Base-by-base conservation (phyloP, 2,888 invertebrate genomes). In the Drosophila atripex region DNA sequence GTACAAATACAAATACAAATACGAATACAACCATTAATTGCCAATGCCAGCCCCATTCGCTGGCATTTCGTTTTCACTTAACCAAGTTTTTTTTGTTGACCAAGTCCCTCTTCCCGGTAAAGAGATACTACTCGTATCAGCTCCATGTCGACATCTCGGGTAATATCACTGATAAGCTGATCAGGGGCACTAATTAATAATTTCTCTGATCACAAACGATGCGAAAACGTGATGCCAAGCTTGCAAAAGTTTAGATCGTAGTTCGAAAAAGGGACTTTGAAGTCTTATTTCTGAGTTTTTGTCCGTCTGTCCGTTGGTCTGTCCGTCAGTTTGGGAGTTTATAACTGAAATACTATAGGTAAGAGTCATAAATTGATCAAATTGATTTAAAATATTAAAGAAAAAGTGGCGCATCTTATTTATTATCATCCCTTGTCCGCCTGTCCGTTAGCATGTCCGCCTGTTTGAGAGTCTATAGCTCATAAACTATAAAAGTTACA, bases 81-180 rank as follows among this genome's bases (percentile, higher is more conserved):
- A 18, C 43, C 43, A 6, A 23, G 7, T 47, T 60, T 39, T 28
- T 16, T 16, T 16, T 64, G 51, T 64, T 64, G 52, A 25, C 52
- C 64, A 38, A 64, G 64, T 60, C 60, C 51, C 50, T 23, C 46
- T 35, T 35, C 30, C 25, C n/a, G 39, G 18, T 8, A 14, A 5
- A 5, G n/a, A 35, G 35, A n/a, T n/a, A 35, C n/a, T 6, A 4
- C 1, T 28, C 28, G n/a, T 41, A 41, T 41, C 41, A 41, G 41
- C 41, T 41, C 41, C 41, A 41, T 41, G 9, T 41, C 35, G 35
- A n/a, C 35, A 35, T 35, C 35, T 35, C 35, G 35, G 35, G 14
- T 35, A 35, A n/a, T n/a, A 35, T n/a, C 35, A 35, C n/a, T 35
- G 35, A 35, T 35, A 35, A 35, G 35, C 35, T 35, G 35, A 35